Evolutionary conservation across 1,140 invertebrate species (phyloP).

Genomic region (Oscheius sp.): DNA sequence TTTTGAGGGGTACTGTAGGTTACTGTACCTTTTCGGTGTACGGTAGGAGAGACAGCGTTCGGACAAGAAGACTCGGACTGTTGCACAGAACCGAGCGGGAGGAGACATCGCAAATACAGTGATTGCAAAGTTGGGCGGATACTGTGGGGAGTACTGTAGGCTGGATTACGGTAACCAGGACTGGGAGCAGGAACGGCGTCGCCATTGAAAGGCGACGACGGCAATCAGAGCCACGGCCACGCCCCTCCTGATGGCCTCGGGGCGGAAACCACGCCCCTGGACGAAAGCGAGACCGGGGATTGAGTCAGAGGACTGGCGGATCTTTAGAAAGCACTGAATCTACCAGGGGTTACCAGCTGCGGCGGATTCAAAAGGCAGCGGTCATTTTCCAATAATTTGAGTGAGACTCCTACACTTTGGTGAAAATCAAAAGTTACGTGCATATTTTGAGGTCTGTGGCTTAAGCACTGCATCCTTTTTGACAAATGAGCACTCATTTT

Average conservation of each 20-base stretch:
- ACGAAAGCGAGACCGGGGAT: too few relatives aligned
- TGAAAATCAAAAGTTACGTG: too few relatives aligned
- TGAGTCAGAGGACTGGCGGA: too few relatives aligned
- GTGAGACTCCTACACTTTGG: too few relatives aligned
- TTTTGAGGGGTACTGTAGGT: background rate
- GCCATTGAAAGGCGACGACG: background rate
- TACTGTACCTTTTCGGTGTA: slow-evolving; percentile 1
- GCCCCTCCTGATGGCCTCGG: background rate
- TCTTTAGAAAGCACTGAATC: too few relatives aligned
- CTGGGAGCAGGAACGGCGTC: slow-evolving; percentile 9
- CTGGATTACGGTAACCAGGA: slow-evolving; percentile 10
- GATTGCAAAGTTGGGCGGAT: slow-evolving; percentile 10
- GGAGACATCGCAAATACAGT: slow-evolving; percentile 20
- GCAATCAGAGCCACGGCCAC: background rate
- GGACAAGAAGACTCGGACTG: slow-evolving; percentile 13
- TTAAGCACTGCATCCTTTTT: too few relatives aligned
- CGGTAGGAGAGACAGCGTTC: slow-evolving; percentile 27
- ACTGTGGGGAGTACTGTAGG: slow-evolving; percentile 1
- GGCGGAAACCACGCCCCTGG: background rate
- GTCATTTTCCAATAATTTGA: too few relatives aligned
- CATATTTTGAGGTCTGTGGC: too few relatives aligned
- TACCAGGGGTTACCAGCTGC: too few relatives aligned
- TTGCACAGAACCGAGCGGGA: slow-evolving; percentile 21
- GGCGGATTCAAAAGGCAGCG: too few relatives aligned
- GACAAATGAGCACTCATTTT: too few relatives aligned